Base-by-base conservation (phyloP, 2,888 invertebrate genomes). In the Ochropleura leucogaster region DNA sequence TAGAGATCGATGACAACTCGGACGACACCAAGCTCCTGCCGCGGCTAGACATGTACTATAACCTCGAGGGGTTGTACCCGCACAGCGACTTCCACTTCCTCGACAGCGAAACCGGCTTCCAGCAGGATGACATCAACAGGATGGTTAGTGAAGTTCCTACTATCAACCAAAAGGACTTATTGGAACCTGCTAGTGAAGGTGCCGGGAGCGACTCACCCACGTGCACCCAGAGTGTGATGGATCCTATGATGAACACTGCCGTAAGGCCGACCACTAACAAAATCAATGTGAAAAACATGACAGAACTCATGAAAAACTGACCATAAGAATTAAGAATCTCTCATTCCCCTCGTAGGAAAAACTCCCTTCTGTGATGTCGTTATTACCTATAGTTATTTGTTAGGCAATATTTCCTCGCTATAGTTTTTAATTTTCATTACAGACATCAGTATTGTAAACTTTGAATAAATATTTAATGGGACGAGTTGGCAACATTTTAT, bases 1-100 rank as follows among this genome's bases (percentile, higher is more conserved):
- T 96, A 74, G 96, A 96, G 86, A 96, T 96, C 20, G 96, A 96
- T 64, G 96, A 96, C 74, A 96, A 96, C 82, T 96, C 96, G 0
- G 96, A 96, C 51, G 96, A 96, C 75, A 96, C 92, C 68, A 96
- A 96, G 81, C 86, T 96, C 3, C 84, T 96, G 68, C 95, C 95
- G 8, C 91, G 96, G 0, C 93, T 94, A 65, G 96, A 96, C 67
- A 95, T 96, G 91, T 95, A 95, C 72, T 96, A 94, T 72, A 95
- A 95, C 0, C 80, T 96, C 4, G 96, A 96, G 74, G 94, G 95
- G 40, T 80, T 96, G 10, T 96, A 95, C 70, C 89, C 95, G 30
- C 96, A 96, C 80, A 96, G 94, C 79, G 96, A 96, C 78, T 96
- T 95, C 73, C 95, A 95, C 87, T 96, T 96, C 81, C 85, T 96